phyloP scores from a whole-genome alignment of 2,888 invertebrate species.

The Laothoe populi region DNA sequence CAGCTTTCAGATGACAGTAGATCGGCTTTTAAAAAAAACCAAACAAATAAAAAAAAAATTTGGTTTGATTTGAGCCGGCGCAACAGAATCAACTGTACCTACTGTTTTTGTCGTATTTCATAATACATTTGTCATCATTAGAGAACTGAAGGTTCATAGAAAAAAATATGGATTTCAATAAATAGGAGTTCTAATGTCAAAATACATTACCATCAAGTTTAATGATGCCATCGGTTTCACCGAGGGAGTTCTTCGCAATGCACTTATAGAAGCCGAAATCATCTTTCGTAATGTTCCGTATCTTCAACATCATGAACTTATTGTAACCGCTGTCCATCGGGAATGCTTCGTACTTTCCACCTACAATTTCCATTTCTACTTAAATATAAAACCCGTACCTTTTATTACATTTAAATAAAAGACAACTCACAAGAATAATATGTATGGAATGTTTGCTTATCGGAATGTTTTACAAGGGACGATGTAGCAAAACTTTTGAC shows the following conservation, averaged over 20 bases:
- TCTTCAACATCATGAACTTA: conserved; percentile 96
- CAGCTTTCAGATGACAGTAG: too few species aligned
- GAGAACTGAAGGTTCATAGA: neutral
- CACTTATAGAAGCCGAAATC: conserved; percentile 96
- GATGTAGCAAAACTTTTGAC: conserved; percentile 35
- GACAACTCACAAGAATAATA: conserved; percentile 25
- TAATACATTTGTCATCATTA: neutral
- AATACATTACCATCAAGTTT: conserved; percentile 91
- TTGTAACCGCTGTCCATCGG: conserved; percentile 95
- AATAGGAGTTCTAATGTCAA: conserved; percentile 32
- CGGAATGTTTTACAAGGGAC: conserved; percentile 35
- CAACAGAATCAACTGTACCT: neutral
- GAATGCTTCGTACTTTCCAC: conserved; percentile 95
- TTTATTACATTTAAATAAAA: conserved; percentile 14
- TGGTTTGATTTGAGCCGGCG: too few species aligned
- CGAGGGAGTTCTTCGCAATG: conserved; percentile 95
- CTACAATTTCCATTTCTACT: conserved; percentile 89
- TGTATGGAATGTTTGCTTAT: conserved; percentile 10
- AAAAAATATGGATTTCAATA: conserved; percentile 3
- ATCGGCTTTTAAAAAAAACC: too few species aligned
- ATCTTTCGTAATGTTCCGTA: conserved; percentile 90
- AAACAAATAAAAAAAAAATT: too few species aligned
- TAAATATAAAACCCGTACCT: conserved; percentile 76
- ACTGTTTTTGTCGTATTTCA: neutral
- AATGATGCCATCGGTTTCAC: conserved; percentile 95